Evolutionary conservation across 2,113 vertebrate genomes (phyloP).

Genomic region (Melanerpes aurifrons): DNA sequence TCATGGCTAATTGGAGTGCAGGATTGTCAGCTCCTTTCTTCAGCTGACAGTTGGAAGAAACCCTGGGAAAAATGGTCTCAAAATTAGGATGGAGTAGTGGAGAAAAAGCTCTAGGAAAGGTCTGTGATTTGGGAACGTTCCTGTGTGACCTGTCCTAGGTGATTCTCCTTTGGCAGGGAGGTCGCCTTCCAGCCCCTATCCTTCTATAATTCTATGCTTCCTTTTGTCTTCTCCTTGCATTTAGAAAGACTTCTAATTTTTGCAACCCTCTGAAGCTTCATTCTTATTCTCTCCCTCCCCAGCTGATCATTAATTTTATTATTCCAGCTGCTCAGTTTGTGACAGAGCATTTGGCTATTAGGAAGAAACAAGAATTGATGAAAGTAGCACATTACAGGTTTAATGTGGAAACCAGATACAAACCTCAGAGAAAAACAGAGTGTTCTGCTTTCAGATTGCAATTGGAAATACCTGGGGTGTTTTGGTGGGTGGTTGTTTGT

Average conservation of each 20-base stretch:
- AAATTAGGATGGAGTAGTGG: rapidly evolving
- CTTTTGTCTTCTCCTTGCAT: neutral
- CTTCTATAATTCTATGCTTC: neutral
- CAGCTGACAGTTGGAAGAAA: neutral
- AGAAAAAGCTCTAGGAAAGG: neutral
- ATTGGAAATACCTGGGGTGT: neutral
- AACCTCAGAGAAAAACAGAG: neutral
- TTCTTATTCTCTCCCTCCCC: neutral
- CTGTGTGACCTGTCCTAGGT: neutral
- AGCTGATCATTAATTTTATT: neutral
- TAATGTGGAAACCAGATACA: constrained; percentile 1
- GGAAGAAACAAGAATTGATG: constrained; percentile 48
- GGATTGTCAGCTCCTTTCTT: neutral
- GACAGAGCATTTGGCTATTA: neutral
- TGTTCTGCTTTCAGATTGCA: neutral
- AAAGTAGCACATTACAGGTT: constrained; percentile 18
- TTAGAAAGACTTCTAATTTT: neutral
- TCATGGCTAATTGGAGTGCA: neutral
- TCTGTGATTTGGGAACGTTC: neutral
- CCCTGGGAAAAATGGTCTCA: neutral
- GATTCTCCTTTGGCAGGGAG: too few relatives aligned
- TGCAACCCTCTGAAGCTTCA: neutral
- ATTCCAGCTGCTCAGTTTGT: neutral
- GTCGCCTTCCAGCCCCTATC: too few relatives aligned
- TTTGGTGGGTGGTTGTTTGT: too few relatives aligned